Evolutionary conservation across 2,113 vertebrate genomes (phyloP), one percentile per base, ranked within the genome.

Genomic region (Trematocara variabile): DNA sequence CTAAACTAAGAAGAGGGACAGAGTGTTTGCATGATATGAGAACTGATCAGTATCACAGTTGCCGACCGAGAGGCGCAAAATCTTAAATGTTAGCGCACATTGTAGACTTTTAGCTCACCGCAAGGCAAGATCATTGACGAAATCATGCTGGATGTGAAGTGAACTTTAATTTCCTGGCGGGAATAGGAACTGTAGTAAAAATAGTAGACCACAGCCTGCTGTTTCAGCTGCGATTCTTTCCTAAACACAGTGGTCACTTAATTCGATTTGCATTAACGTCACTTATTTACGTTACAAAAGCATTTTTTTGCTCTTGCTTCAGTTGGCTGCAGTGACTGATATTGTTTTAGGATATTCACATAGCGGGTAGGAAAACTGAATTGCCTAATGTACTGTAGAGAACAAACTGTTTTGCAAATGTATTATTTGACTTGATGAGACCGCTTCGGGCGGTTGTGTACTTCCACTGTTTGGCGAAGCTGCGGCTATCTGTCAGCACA

Each of bases 381-480:
- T 90, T 93, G 92, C 87, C 90, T 93, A 93, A 93, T 93, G 92
- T 94, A 93, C 90, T 93, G 93, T 87, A 88, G 88, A 94, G 91
- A 91, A 90, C 89, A 86, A 87, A 93, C 91, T 91, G 85, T 92
- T 88, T 94, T 54, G 82, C 90, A 90, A 93, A 95, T 93, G 90
- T 88, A 88, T 94, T 92, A 83, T 95, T 94, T 90, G 90, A 22
- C 83, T 90, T 93, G 93, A 95, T 92, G 86, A 92, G 86, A 85
- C 63, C 5, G 90, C 90, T 82, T 58, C 34, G 8, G 91, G 91
- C 20, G 2, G 18, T 79, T 77, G 86, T 93, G 85, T 89, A 77
- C 86, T 86, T 86, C 82, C 30, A 28, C 34, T 54, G 53, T 92
- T 91, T 85, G 58, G 50, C 63, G 34, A 25, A 75, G 79, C 84